Conservation (phyloP, 1,140 invertebrate genomes). For the Drosophila rufa region DNA sequence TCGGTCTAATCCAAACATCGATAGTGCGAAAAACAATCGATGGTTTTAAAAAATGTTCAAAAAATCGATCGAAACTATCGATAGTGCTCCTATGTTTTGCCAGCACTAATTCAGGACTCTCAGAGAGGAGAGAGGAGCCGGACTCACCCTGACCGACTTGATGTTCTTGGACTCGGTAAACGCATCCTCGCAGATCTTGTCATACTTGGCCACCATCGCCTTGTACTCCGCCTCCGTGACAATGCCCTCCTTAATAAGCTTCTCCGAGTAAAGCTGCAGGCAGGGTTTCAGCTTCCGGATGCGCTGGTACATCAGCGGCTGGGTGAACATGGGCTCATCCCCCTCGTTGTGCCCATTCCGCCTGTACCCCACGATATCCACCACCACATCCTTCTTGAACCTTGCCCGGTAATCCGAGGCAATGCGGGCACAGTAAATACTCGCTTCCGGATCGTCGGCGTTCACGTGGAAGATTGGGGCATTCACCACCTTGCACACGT, state of each 20-base stretch:
- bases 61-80: too few relatives aligned
- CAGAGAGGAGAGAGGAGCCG: too few relatives aligned
- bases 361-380: conserved; percentile 95
- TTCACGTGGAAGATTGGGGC: conserved; percentile 98
- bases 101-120: too few relatives aligned
- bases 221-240: conserved; percentile 91
- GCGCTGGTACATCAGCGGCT: conserved; percentile 95
- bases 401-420: conserved; percentile 93
- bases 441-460: conserved; percentile 96
- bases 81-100: too few relatives aligned
- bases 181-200: conserved; percentile 91
- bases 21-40: too few relatives aligned
- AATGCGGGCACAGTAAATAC: conserved; percentile 92
- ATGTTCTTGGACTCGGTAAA: conserved; percentile 89
- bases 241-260: conserved; percentile 90
- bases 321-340: conserved; percentile 97
- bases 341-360: conserved; percentile 96
- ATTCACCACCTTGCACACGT: conserved; percentile 94
- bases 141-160: conserved; percentile 85
- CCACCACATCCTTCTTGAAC: conserved; percentile 95
- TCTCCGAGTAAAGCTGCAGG: conserved; percentile 91
- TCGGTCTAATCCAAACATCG: too few relatives aligned
- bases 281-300: conserved; percentile 88
- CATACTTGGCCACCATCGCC: conserved; percentile 88
- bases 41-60: too few relatives aligned